phyloP scores from a whole-genome alignment of 2,888 invertebrate genomes.

The Synanthedon formicaeformis region DNA sequence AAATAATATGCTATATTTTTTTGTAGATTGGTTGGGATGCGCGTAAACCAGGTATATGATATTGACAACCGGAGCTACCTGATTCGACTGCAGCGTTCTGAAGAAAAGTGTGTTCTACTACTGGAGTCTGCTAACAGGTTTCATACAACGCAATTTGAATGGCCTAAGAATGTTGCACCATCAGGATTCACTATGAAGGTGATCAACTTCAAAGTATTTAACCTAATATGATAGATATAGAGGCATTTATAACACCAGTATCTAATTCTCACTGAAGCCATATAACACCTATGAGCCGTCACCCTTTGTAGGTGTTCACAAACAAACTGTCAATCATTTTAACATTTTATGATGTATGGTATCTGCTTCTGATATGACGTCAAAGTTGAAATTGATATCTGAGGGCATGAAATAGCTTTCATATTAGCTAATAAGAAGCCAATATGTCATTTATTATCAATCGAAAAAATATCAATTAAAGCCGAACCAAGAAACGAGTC shows the following conservation, averaged over 20 bases:
- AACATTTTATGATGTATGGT: too few relatives aligned
- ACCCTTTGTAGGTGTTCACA: too few relatives aligned
- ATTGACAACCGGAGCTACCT: slow-evolving; percentile 97
- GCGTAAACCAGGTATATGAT: slow-evolving; percentile 97
- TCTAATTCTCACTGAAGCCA: too few relatives aligned
- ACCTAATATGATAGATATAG: not conserved
- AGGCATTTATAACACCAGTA: not conserved
- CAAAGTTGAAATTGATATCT: too few relatives aligned
- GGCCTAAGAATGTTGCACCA: slow-evolving; percentile 97
- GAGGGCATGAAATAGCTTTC: too few relatives aligned
- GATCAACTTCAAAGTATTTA: not conserved
- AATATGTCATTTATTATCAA: too few relatives aligned
- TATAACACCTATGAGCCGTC: too few relatives aligned
- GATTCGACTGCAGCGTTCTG: slow-evolving; percentile 85
- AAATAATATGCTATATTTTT: not conserved
- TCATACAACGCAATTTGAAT: slow-evolving; percentile 95
- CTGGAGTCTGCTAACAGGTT: slow-evolving; percentile 95
- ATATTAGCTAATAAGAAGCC: too few relatives aligned
- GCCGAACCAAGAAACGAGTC: too few relatives aligned
- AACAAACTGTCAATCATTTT: too few relatives aligned
- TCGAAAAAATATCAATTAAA: too few relatives aligned
- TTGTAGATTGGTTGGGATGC: slow-evolving; percentile 85
- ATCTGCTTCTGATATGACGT: too few relatives aligned
- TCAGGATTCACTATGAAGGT: slow-evolving; percentile 99
- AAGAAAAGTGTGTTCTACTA: slow-evolving; percentile 88